A percentile compares a stretch with the other conserved stretches of the same genome.
Evolutionary conservation across 2,888 invertebrate species (phyloP).

Genomic region (Beris morrisii): DNA sequence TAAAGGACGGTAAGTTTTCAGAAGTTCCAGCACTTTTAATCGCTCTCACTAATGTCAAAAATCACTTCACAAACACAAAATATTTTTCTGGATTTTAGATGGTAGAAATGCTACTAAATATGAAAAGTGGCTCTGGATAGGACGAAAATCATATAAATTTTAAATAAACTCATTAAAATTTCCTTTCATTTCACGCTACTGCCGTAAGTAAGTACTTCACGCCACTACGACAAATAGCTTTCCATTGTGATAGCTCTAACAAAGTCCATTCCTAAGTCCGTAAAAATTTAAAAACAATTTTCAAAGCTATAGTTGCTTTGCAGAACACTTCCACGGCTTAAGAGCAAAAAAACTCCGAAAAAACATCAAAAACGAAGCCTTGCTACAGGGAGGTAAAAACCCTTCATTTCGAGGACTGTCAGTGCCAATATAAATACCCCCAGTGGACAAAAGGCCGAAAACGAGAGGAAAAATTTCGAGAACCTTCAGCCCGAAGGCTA

Average conservation of each 20-base stretch:
- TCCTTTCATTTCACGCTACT: constrained; percentile 30
- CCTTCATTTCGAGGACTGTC: constrained; percentile 27
- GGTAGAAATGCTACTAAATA: not conserved
- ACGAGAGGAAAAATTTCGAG: no score
- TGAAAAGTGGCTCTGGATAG: constrained; percentile 5
- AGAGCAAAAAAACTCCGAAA: not conserved
- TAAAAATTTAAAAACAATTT: constrained; percentile 33
- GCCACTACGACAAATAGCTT: not conserved
- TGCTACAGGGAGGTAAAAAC: constrained; percentile 27
- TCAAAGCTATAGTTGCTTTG: constrained; percentile 23
- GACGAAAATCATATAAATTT: constrained; percentile 34
- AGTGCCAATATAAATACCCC: not conserved
- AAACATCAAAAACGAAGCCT: constrained; percentile 24
- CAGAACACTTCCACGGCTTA: not conserved
- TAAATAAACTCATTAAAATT: constrained; percentile 36
- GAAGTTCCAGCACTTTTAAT: not conserved
- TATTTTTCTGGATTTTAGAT: no score
- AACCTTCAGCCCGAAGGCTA: constrained; percentile 43
- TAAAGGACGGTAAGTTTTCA: not conserved
- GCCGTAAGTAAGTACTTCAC: not conserved
- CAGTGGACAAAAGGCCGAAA: no score
- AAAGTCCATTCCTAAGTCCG: constrained; percentile 24
- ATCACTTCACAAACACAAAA: no score
- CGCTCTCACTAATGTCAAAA: not conserved
- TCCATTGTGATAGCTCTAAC: not conserved